Conservation (phyloP, 2,888 invertebrate genomes). For the Gandaritis pyraliata region DNA sequence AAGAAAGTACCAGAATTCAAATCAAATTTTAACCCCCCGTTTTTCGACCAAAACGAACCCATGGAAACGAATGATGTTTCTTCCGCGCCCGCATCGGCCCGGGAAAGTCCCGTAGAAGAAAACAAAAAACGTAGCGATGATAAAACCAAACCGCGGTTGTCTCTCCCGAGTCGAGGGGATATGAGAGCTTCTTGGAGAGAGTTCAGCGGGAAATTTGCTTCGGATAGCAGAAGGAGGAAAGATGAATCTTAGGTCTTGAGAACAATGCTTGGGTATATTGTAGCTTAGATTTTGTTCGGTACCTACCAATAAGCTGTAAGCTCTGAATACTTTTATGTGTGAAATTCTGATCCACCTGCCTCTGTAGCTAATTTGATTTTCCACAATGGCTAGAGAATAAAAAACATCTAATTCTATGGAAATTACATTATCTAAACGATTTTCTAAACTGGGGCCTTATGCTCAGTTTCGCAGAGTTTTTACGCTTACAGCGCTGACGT, state of each 20-base stretch:
- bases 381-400: no score
- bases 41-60: constrained; percentile 4
- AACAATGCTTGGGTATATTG: not conserved
- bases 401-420: no score
- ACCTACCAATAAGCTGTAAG: no score
- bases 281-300: no score
- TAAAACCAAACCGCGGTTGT: constrained; percentile 43
- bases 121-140: constrained; percentile 33
- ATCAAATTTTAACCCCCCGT: not conserved
- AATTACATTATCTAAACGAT: no score
- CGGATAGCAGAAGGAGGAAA: constrained; percentile 54
- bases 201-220: constrained; percentile 58
- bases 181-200: constrained; percentile 63
- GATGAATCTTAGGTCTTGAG: constrained; percentile 32
- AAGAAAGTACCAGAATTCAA: not conserved
- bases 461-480: no score
- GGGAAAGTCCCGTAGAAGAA: constrained; percentile 26
- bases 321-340: no score
- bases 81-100: constrained; percentile 13
- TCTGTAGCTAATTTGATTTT: no score
- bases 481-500: no score
- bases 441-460: no score
- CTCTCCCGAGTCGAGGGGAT: constrained; percentile 50
- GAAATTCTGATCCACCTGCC: no score
- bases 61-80: constrained; percentile 24